Conservation (phyloP, 2,113 vertebrate species). For the Etheostoma cragini region DNA sequence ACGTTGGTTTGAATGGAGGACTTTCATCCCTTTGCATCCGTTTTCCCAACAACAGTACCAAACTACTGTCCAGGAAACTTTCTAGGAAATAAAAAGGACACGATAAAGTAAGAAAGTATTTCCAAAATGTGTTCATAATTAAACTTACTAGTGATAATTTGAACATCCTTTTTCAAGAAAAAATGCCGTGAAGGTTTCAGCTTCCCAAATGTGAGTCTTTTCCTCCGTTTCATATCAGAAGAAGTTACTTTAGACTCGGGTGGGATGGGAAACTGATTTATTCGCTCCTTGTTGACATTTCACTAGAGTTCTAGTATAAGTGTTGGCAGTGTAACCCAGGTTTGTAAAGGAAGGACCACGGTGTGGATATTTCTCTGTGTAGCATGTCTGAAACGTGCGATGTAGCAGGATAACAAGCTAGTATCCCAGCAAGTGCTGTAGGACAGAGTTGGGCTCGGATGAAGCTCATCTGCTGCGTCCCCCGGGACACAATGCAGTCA, state of each 20-base stretch:
- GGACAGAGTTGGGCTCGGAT: slow-evolving; percentile 13
- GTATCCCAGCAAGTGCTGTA: not conserved
- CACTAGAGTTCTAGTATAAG: not conserved
- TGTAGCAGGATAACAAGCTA: not conserved
- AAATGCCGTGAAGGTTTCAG: no score
- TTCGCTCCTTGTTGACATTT: no score
- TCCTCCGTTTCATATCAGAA: not conserved
- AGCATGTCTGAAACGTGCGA: not conserved
- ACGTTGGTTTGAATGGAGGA: not conserved
- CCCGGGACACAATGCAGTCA: slow-evolving; percentile 64
- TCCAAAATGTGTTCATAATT: not conserved
- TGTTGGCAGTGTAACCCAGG: not conserved
- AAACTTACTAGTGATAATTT: no score
- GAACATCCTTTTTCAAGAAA: not conserved
- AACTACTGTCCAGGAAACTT: not conserved
- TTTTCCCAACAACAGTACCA: not conserved
- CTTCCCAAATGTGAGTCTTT: not conserved
- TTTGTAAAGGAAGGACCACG: no score
- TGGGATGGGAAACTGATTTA: no score
- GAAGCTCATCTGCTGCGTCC: slow-evolving; percentile 11
- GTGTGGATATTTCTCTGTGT: not conserved
- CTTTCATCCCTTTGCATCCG: not conserved
- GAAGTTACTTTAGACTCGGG: no score
- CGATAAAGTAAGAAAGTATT: not conserved
- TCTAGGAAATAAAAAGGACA: not conserved